Evolutionary conservation across 2,113 vertebrate species (phyloP).

Genomic region (Oreochromis spilurus): DNA sequence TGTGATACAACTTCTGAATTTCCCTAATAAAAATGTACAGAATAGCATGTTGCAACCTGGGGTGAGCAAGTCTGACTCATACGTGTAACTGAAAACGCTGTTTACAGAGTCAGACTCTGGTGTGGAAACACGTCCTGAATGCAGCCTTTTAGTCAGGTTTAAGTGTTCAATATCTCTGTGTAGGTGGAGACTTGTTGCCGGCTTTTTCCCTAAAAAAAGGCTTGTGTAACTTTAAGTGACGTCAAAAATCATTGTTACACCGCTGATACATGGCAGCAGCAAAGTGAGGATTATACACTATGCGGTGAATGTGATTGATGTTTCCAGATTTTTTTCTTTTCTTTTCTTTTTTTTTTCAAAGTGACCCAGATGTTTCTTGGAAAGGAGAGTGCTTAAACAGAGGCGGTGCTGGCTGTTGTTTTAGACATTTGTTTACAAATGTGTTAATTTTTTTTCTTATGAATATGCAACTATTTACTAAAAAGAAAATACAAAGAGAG

Average conservation of each 20-base stretch:
- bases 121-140: constrained; percentile 11
- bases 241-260: constrained; percentile 9
- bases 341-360: neutral
- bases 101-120: constrained; percentile 43
- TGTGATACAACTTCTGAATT: constrained; percentile 15
- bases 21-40: constrained; percentile 24
- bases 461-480: neutral
- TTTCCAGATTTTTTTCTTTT: neutral
- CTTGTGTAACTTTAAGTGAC: constrained; percentile 39
- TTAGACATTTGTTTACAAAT: neutral
- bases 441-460: neutral
- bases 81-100: constrained; percentile 48
- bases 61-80: constrained; percentile 44
- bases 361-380: neutral
- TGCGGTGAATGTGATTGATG: constrained; percentile 13
- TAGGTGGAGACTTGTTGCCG: constrained; percentile 43
- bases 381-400: neutral
- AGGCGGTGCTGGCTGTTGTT: neutral
- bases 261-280: neutral
- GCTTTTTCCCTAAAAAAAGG: constrained; percentile 13
- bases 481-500: neutral
- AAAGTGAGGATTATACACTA: constrained; percentile 15
- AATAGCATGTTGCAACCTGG: constrained; percentile 47
- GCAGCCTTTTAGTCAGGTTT: neutral
- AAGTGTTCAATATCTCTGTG: constrained; percentile 10